phyloP scores from a whole-genome alignment of 1,140 invertebrate species.

The Drusus annulatus region DNA sequence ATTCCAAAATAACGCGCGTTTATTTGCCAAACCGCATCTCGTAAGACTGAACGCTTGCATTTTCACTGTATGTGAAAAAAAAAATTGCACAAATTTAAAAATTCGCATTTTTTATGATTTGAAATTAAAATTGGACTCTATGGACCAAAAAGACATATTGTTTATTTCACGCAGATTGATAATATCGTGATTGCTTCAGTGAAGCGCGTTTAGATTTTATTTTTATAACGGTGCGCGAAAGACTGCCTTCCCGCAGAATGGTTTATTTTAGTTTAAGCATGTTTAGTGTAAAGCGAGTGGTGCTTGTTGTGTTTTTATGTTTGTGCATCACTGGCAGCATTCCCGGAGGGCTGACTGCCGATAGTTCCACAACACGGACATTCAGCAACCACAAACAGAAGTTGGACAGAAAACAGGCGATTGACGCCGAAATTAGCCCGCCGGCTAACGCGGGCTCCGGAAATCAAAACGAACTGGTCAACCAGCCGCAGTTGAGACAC shows the following conservation, averaged over 20 bases:
- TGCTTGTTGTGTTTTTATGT: not conserved
- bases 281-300: conserved; percentile 6
- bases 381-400: conserved; percentile 1
- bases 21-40: too few relatives aligned
- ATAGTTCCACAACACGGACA: not conserved
- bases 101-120: too few relatives aligned
- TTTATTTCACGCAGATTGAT: too few relatives aligned
- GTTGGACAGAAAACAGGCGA: conserved; percentile 10
- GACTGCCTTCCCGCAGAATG: not conserved
- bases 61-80: too few relatives aligned
- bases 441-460: not conserved
- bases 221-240: not conserved
- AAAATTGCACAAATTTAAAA: too few relatives aligned
- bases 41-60: not conserved
- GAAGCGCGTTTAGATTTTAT: not conserved
- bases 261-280: not conserved
- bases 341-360: not conserved
- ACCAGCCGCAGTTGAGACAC: conserved; percentile 47
- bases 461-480: not conserved
- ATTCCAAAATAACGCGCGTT: too few relatives aligned
- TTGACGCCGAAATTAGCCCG: conserved; percentile 12
- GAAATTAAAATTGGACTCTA: too few relatives aligned
- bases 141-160: too few relatives aligned
- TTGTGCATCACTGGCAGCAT: conserved; percentile 23
- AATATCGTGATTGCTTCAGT: not conserved